phyloP scores from a whole-genome alignment of 2,113 vertebrate genomes.

The Peromyscus leucopus region DNA sequence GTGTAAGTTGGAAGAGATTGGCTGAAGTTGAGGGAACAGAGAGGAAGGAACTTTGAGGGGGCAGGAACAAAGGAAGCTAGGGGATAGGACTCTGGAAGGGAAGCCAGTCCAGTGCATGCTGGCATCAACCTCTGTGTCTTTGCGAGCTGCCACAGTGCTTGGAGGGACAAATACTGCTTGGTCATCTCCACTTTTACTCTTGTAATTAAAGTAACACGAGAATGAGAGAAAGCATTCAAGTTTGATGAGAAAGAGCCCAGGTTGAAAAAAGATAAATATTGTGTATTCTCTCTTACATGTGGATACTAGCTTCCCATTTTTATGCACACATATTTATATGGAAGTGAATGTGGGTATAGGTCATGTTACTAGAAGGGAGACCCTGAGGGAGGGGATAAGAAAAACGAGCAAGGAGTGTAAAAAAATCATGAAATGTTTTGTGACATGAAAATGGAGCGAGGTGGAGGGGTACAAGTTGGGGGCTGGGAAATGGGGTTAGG shows the following conservation, averaged over 20 bases:
- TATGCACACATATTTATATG: background rate
- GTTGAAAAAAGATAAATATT: background rate
- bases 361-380: background rate
- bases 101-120: accelerated
- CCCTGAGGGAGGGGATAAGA: background rate
- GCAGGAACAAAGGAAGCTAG: background rate
- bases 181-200: background rate
- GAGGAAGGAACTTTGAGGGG: background rate
- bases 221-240: conserved; percentile 17
- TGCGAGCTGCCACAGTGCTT: background rate
- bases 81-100: background rate
- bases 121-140: background rate
- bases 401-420: background rate
- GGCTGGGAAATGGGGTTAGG: too few relatives aligned
- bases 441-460: background rate
- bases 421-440: background rate
- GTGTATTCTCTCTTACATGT: background rate
- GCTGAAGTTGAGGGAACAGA: background rate
- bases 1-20: background rate
- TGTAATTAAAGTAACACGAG: background rate
- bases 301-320: background rate
- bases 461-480: background rate
- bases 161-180: background rate
- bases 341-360: background rate
- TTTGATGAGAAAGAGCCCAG: background rate